These are phyloP conservation scores for Calidris pygmaea DNA, from an alignment of 2,113 vertebrate genomes.

Conservation along the genomic window DNA sequence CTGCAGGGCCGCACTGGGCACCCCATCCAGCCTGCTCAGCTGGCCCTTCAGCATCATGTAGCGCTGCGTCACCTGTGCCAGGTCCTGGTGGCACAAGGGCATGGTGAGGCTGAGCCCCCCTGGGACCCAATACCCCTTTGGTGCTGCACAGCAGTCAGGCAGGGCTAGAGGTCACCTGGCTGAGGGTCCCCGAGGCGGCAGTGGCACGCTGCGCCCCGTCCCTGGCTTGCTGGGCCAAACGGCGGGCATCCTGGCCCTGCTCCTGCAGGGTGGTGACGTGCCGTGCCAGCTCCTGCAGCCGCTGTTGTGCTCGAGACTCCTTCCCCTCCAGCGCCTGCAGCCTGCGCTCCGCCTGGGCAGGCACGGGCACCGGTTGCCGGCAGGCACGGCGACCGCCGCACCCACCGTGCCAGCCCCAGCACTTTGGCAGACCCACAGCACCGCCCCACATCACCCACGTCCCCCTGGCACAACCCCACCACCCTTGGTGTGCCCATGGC, in stretches of 20 bases:
- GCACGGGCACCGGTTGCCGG: not conserved
- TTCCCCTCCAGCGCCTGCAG: slow-evolving; percentile 69
- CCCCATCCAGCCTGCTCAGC: slow-evolving; percentile 58
- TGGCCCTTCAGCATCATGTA: slow-evolving; percentile 73
- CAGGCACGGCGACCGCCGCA: not conserved
- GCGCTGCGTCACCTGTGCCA: slow-evolving; percentile 72
- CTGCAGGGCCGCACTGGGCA: slow-evolving; percentile 44
- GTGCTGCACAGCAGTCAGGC: accelerated
- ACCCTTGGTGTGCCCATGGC: not conserved
- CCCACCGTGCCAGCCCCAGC: accelerated
- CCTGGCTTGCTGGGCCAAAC: slow-evolving; percentile 70
- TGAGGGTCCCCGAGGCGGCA: slow-evolving; percentile 47
- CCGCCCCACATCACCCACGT: accelerated
- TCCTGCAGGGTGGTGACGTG: slow-evolving; percentile 69
- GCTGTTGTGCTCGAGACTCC: slow-evolving; percentile 71
- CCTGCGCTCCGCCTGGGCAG: slow-evolving; percentile 37
- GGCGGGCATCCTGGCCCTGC: slow-evolving; percentile 60
- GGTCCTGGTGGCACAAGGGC: slow-evolving; percentile 56
- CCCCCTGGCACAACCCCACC: not conserved
- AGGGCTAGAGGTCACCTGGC: slow-evolving; percentile 52
- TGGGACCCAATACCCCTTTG: accelerated
- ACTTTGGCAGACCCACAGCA: not conserved
- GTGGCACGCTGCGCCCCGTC: slow-evolving; percentile 68
- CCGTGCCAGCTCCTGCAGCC: slow-evolving; percentile 72
- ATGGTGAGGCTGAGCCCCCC: not conserved